phyloP scores from a whole-genome alignment of 1,140 invertebrate genomes.

The Monochamus saltuarius region DNA sequence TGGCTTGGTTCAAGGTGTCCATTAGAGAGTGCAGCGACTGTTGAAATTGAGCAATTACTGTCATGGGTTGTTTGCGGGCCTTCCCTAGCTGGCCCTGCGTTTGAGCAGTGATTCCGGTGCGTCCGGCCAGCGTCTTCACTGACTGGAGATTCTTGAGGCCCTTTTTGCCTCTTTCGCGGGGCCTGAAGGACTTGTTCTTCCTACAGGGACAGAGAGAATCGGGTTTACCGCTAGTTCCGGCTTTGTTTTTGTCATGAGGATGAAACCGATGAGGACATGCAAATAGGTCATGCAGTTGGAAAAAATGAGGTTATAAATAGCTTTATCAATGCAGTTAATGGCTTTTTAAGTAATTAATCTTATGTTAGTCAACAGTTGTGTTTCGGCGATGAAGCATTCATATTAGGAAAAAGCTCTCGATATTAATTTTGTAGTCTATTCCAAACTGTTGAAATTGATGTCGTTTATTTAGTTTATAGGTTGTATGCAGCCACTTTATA shows the following conservation, averaged over 20 bases:
- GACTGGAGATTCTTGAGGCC: constrained; percentile 86
- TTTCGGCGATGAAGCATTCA: too few species aligned
- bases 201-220: constrained; percentile 56
- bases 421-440: too few species aligned
- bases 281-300: constrained; percentile 3
- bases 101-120: constrained; percentile 61
- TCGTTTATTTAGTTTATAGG: too few species aligned
- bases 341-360: too few species aligned
- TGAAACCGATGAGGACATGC: not conserved
- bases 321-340: too few species aligned
- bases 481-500: too few species aligned
- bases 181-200: constrained; percentile 88
- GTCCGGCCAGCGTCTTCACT: constrained; percentile 81
- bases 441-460: too few species aligned
- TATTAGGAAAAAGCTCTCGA: too few species aligned
- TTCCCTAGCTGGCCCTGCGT: constrained; percentile 62
- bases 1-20: constrained; percentile 92
- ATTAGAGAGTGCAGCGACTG: constrained; percentile 87
- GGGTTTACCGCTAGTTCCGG: not conserved
- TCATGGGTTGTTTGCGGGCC: constrained; percentile 82
- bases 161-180: constrained; percentile 75
- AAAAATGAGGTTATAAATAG: too few species aligned
- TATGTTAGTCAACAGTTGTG: too few species aligned
- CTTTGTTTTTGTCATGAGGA: too few species aligned
- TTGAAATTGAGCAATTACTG: constrained; percentile 93